Conservation (phyloP, 2,797 vertebrate genomes). For the Thamnophis elegans region DNA sequence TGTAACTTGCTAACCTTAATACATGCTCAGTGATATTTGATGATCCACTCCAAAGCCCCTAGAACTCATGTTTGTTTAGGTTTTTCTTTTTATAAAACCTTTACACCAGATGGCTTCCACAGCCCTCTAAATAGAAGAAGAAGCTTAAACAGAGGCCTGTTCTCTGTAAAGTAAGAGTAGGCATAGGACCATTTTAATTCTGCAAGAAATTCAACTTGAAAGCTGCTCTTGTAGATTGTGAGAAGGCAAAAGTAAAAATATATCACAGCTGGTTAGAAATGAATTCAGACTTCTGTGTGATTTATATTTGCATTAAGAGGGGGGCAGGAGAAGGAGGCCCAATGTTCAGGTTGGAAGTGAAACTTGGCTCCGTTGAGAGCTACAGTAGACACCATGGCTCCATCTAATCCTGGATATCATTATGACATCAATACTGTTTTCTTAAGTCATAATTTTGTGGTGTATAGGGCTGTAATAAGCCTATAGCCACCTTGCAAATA, state of each 20-base stretch:
- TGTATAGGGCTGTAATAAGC: conserved; percentile 63
- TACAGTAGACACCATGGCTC: conserved; percentile 71
- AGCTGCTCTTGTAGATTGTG: conserved; percentile 68
- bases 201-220: conserved; percentile 63
- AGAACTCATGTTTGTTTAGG: not conserved
- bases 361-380: conserved; percentile 69
- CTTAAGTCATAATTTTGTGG: conserved; percentile 68
- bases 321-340: conserved; percentile 68
- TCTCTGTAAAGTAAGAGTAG: not conserved
- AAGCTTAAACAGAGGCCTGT: not conserved
- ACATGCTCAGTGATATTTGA: not conserved
- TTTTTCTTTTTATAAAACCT: not conserved
- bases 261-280: conserved; percentile 64
- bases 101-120: not conserved
- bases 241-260: conserved; percentile 62
- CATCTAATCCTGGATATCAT: conserved; percentile 70
- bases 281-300: conserved; percentile 65
- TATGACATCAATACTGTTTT: conserved; percentile 73
- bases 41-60: not conserved
- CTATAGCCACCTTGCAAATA: conserved; percentile 61
- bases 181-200: conserved; percentile 37
- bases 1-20: not conserved
- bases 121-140: not conserved
- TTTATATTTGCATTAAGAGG: conserved; percentile 72
- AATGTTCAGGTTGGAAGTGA: conserved; percentile 58